phyloP scores from a whole-genome alignment of 2,797 vertebrate genomes.

The Liasis olivaceus region DNA sequence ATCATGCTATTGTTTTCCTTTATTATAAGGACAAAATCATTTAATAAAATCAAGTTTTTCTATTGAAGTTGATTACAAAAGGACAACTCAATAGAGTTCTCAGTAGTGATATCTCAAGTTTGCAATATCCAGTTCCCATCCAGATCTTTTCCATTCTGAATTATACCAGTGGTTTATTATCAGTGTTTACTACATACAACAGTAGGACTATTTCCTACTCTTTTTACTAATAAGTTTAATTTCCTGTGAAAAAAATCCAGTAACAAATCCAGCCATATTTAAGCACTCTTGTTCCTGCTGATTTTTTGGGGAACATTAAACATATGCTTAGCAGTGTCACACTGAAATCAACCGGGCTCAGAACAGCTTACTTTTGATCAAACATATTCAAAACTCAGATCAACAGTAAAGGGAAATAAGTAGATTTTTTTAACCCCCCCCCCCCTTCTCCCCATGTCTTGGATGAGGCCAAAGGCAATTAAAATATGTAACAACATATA shows the following conservation, averaged over 20 bases:
- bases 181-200: not conserved
- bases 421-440: not conserved
- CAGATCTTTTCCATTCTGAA: constrained; percentile 40
- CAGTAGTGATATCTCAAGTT: not conserved
- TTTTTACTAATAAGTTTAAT: not conserved
- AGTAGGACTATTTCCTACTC: not conserved
- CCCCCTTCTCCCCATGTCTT: not conserved
- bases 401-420: not conserved
- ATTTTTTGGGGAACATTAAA: not conserved
- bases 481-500: not conserved
- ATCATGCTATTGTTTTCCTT: not conserved
- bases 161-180: not conserved
- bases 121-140: constrained; percentile 20
- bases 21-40: not conserved
- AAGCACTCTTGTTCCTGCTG: not conserved
- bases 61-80: not conserved
- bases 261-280: not conserved
- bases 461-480: not conserved
- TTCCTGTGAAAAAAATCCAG: not conserved
- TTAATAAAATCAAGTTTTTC: constrained; percentile 1
- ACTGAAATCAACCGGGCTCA: not conserved
- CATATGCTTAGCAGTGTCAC: not conserved
- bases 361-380: not conserved
- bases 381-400: not conserved
- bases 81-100: fast-evolving